Evolutionary conservation across 2,113 vertebrate genomes (phyloP), one percentile per base, ranked within the genome.

Genomic region (Brevimyrus niger): DNA sequence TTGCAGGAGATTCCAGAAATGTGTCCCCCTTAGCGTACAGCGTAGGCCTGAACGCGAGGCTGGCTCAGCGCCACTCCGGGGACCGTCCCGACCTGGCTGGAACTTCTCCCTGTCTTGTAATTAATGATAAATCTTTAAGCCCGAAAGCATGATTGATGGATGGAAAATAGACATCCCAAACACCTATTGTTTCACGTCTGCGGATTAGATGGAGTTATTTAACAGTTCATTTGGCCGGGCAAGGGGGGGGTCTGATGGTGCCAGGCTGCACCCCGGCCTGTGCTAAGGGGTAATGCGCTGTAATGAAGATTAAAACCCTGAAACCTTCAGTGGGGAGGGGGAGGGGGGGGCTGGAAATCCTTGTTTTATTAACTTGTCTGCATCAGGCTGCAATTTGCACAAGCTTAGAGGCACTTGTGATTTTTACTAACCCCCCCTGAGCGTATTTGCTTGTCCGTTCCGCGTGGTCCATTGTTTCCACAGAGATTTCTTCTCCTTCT

Each of bases 261-360:
- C 96, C 94, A 96, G 96, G 96, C 95, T 92, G 95, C 94, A 95
- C 96, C 92, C 95, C 95, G 94, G 93, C 95, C 91, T 95, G 95
- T 93, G 89, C 95, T 93, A 96, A 94, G 95, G 96, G 97, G 96
- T 97, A 97, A 97, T 97, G 96, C 97, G 96, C 97, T 96, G 97
- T 98, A 98, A 99, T 98, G 96, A 98, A 99, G 98, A 99, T 99
- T 99, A 99, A 98, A 97, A 97, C 97, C 94, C 97, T 98, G 97
- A 97, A 96, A 96, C 96, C 96, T 95, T 94, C 94, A 94, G 95
- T 94, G 94, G 91, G 88, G n/a, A 58, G 88, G 91, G 84, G 90
- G 91, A 91, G 80, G 88, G 91, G 84, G 90, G 91, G 92, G 80
- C 90, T 87, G 90, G 92, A 92, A 96, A 97, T 96, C 96, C 96